A percentile compares a stretch with the other conserved stretches of the same genome.
Conservation (phyloP, 2,797 vertebrate species). For the Sebastes paucispinis region DNA sequence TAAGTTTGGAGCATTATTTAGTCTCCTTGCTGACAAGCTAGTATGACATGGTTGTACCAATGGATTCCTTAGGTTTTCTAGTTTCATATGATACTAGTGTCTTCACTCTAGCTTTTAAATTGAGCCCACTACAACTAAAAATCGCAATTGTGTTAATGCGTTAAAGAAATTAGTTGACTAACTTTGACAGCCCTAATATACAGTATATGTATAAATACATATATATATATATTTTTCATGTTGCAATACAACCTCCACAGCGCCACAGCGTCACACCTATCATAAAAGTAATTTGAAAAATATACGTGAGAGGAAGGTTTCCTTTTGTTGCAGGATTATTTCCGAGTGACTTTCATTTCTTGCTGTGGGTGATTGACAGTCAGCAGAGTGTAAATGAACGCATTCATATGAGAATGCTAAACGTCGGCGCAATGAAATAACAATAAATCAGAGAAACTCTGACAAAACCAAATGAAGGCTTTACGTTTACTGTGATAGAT, state of each 20-base stretch:
- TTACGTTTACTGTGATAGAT: slow-evolving; percentile 8
- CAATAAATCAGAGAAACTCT: not conserved
- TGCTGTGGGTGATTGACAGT: not conserved
- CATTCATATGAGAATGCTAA: slow-evolving; percentile 5
- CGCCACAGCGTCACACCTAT: not conserved
- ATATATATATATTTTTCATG: not conserved
- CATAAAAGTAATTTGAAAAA: not conserved
- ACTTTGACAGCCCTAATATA: too few species aligned
- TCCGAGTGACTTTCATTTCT: not conserved
- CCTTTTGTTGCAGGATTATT: not conserved
- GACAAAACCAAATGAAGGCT: not conserved
- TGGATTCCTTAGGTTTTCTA: too few species aligned
- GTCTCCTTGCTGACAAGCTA: too few species aligned
- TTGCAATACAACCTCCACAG: not conserved
- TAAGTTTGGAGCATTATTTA: too few species aligned
- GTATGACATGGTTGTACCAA: too few species aligned
- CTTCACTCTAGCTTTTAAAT: too few species aligned
- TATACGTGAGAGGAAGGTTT: not conserved
- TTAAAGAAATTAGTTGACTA: too few species aligned
- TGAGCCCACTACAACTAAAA: too few species aligned
- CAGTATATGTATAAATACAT: too few species aligned
- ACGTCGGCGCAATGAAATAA: not conserved
- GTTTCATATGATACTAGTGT: too few species aligned
- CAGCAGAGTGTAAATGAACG: not conserved
- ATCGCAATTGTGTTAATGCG: too few species aligned